phyloP scores from a whole-genome alignment of 1,140 invertebrate genomes.

The Anagrus nilaparvatae region DNA sequence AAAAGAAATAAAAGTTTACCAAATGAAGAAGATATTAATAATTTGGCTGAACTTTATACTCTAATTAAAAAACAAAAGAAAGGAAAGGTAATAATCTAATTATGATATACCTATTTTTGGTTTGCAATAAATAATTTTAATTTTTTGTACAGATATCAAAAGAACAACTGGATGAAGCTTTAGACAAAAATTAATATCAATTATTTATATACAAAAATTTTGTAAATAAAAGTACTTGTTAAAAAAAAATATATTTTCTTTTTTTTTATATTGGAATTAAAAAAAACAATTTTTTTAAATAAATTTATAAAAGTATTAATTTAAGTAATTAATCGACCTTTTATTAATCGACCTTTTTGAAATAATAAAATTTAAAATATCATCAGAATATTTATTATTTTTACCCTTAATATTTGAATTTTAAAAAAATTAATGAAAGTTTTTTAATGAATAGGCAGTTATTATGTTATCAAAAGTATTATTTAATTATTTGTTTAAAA shows the following conservation, averaged over 20 bases:
- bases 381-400: no score
- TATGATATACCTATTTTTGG: constrained; percentile 3
- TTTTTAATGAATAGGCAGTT: no score
- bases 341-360: no score
- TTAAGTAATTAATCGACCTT: no score
- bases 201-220: not conserved
- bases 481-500: no score
- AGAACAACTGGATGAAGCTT: constrained; percentile 36
- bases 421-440: no score
- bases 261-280: not conserved
- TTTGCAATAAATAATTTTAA: not conserved
- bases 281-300: no score
- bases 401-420: no score
- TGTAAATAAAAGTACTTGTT: constrained; percentile 14
- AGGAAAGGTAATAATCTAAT: constrained; percentile 50
- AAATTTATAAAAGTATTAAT: no score
- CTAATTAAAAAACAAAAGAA: constrained; percentile 84
- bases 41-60: constrained; percentile 70
- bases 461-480: no score
- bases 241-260: constrained; percentile 3
- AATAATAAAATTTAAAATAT: no score
- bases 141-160: constrained; percentile 34
- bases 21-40: constrained; percentile 69
- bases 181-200: constrained; percentile 21
- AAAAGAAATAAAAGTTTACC: constrained; percentile 43